A percentile compares a stretch with the other conserved stretches of the same genome.
phyloP scores from a whole-genome alignment of 23 tunicate species.

The Ascidia mentula region DNA sequence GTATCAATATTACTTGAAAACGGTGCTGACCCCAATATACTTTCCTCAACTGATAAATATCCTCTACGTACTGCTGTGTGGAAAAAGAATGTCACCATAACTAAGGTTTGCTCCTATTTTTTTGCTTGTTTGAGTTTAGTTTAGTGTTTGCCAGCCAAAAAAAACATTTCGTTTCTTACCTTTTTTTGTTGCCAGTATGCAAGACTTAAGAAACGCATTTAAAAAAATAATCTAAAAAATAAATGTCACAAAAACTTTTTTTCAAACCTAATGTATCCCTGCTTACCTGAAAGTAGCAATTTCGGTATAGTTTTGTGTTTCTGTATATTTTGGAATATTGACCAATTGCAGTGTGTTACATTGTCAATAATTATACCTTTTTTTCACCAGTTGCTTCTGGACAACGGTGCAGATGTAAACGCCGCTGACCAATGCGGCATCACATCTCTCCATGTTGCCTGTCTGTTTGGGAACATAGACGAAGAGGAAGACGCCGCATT shows the following conservation, averaged over 20 bases:
- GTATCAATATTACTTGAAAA: slow-evolving; percentile 33
- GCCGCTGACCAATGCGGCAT: slow-evolving; percentile 15
- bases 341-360: no score
- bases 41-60: slow-evolving; percentile 7
- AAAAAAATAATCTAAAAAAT: no score
- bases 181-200: no score
- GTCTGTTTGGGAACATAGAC: slow-evolving; percentile 30
- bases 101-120: slow-evolving; percentile 16
- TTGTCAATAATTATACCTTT: no score
- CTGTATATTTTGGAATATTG: no score
- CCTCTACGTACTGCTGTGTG: slow-evolving; percentile 42
- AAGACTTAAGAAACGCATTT: no score
- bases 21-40: slow-evolving; percentile 37
- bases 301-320: background rate
- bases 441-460: slow-evolving; percentile 50
- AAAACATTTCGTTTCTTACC: no score
- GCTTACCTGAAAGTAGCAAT: background rate
- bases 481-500: slow-evolving; percentile 35
- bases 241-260: no score
- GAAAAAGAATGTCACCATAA: slow-evolving; percentile 39
- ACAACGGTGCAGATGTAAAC: slow-evolving; percentile 3
- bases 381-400: background rate
- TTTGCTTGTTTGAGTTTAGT: no score
- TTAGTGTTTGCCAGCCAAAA: no score
- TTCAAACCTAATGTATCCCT: background rate